Conservation (phyloP, 2,888 invertebrate species). For the Drosophila hawaiiensis region DNA sequence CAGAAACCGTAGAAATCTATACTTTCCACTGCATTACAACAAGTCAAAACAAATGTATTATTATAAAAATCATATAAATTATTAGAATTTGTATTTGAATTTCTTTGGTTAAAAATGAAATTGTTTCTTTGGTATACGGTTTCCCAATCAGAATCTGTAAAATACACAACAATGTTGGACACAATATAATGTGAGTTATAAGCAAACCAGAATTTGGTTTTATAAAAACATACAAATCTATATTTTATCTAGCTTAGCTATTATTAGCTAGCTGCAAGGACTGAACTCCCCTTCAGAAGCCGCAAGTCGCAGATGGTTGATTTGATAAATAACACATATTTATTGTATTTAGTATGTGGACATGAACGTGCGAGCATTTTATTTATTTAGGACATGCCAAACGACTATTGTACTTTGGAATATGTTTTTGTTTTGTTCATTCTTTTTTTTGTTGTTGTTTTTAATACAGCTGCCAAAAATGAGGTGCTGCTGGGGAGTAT, state of each 20-base stretch:
- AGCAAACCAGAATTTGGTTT: not conserved
- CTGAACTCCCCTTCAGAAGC: not conserved
- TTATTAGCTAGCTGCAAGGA: not conserved
- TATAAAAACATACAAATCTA: not conserved
- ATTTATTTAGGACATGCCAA: constrained; percentile 42
- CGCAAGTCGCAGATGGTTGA: not conserved
- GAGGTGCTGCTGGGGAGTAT: constrained; percentile 16
- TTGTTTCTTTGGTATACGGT: not conserved
- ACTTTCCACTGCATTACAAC: not conserved
- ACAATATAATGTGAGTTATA: not conserved
- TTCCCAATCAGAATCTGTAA: not conserved
- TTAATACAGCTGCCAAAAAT: constrained; percentile 1
- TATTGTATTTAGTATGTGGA: not conserved
- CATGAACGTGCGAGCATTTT: constrained; percentile 39
- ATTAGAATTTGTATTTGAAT: not conserved
- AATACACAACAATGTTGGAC: not conserved
- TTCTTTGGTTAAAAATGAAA: not conserved
- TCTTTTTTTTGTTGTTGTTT: not conserved
- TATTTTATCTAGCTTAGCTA: not conserved
- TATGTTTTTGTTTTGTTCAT: constrained; percentile 24
- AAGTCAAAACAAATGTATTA: not conserved
- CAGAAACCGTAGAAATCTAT: not conserved
- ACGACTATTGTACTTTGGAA: constrained; percentile 51
- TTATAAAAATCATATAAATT: not conserved
- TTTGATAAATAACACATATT: not conserved